Base-by-base conservation (phyloP, 1,140 invertebrate genomes). In the Microplitis demolitor region DNA sequence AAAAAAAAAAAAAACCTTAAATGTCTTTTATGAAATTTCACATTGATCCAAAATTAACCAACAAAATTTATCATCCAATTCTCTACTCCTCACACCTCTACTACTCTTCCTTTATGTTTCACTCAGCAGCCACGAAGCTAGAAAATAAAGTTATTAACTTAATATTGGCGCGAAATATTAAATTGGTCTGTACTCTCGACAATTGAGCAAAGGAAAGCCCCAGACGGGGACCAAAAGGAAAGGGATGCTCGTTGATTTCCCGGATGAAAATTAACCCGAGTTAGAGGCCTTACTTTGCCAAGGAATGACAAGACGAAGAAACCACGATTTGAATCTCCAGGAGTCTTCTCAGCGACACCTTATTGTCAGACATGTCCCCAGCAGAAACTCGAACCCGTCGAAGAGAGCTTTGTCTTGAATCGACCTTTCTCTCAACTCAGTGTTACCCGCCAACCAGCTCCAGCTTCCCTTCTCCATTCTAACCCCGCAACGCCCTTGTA, bases 311-410 rank as follows among this genome's bases (percentile, higher is more conserved):
- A 64, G 33, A 34, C 35, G 62, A 39, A 34, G 37, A 39, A 45
- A 39, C 35, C 60, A 71, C 58, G 60, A 71, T 71, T 71, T 61
- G 60, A 53, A 71, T 71, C 60, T 50, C 58, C 37, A 53, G 50
- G 39, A 45, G 39, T 45, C 39, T 45, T 45, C 39, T 63, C 67
- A 60, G 67, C 56, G 69, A 63, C 50, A 50, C 60, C 50, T 62
- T 33, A 71, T 62, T 71, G 69, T 71, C 61, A 66, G 61, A 71
- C 6, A 63, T 54, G 61, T 71, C 61, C 34, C 69, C 16, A 35
- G 31, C 50, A 64, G 61, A 64, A 71, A 71, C 61, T 71, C 51
- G 16, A 58, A 64, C 51, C 61, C 53, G 50, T 64, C 69, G 50
- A 71, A 64, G 50, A 64, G 35, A 66, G 69, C 61, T 56, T 71